Base-by-base conservation (phyloP, 2,113 vertebrate species). In the Hymenochirus boettgeri region DNA sequence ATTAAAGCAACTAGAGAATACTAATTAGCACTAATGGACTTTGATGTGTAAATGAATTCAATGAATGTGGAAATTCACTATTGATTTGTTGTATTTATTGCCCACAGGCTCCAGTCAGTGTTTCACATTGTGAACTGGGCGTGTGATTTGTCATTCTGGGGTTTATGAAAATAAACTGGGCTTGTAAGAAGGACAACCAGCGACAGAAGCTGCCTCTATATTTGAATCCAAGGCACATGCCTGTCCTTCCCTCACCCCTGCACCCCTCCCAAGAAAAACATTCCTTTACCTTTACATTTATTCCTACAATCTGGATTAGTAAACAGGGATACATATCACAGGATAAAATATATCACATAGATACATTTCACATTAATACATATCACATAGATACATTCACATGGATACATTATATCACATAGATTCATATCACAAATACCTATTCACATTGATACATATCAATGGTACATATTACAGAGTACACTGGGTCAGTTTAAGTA, bases 191-290 rank as follows among this genome's bases (percentile, higher is more conserved):
- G 67, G 70, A 66, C 65, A 75, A 70, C 71, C 53, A 82, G 70
- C 72, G 79, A 81, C 82, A 86, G 86, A 86, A 88, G 72, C 27
- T 3, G 65, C 50, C n/a, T 72, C 79, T 85, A 84, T 85, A 85
- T 88, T 85, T 85, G 84, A 78, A 80, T 78, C 74, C 71, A 78
- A 81, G 77, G 72, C 78, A 81, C 77, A 73, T 50, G 77, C 71
- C 56, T 69, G 67, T 58, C n/a, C n/a, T n/a, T n/a, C 82, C n/a
- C n/a, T n/a, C 46, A 76, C 78, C 64, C 76, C 63, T 76, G 76
- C 71, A 65, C 24, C 70, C 55, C 76, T 72, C 51, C 67, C 71
- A 76, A 71, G 75, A 65, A 74, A 80, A 80, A 70, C 19, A 48
- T 58, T 45, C 35, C 39, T 1, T 61, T 73, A 19, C 4, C 5